phyloP scores from a whole-genome alignment of 2,888 invertebrate species.

The Pandemis corylana region DNA sequence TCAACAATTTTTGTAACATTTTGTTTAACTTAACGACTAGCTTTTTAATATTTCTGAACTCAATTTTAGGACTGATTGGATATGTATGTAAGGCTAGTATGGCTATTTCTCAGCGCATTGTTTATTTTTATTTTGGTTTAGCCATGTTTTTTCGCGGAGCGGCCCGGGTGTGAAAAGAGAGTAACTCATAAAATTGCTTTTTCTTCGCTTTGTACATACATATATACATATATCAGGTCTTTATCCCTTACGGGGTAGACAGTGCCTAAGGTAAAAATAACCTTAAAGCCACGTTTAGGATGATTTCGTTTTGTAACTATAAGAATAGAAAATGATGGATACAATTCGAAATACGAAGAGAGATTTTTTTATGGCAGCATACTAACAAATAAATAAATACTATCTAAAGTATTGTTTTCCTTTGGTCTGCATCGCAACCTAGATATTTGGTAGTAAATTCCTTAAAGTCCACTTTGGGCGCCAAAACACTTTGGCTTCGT shows the following conservation, averaged over 20 bases:
- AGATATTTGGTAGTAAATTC: slow-evolving; percentile 43
- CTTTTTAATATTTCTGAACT: background rate
- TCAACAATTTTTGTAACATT: slow-evolving; percentile 8
- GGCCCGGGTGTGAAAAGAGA: background rate
- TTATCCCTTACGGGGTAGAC: too few species aligned
- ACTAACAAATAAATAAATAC: too few species aligned
- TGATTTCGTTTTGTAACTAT: background rate
- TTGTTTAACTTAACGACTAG: background rate
- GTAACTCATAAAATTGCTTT: background rate
- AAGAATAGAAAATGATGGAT: background rate
- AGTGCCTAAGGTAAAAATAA: too few species aligned
- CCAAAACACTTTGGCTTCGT: slow-evolving; percentile 48
- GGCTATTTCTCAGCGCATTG: background rate
- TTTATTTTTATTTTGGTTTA: background rate
- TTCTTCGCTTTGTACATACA: background rate
- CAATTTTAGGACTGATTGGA: background rate
- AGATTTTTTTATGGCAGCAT: background rate
- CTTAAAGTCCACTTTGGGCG: slow-evolving; percentile 49
- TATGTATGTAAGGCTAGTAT: too few species aligned
- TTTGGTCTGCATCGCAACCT: slow-evolving; percentile 29
- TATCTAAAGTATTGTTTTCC: slow-evolving; percentile 13
- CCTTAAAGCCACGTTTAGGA: too few species aligned
- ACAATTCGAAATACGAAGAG: background rate
- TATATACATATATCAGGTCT: too few species aligned
- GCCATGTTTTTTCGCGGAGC: background rate